Evolutionary conservation across 1,140 invertebrate species (phyloP), one percentile per base, ranked within the genome.

Genomic region (Trichogramma pretiosum): DNA sequence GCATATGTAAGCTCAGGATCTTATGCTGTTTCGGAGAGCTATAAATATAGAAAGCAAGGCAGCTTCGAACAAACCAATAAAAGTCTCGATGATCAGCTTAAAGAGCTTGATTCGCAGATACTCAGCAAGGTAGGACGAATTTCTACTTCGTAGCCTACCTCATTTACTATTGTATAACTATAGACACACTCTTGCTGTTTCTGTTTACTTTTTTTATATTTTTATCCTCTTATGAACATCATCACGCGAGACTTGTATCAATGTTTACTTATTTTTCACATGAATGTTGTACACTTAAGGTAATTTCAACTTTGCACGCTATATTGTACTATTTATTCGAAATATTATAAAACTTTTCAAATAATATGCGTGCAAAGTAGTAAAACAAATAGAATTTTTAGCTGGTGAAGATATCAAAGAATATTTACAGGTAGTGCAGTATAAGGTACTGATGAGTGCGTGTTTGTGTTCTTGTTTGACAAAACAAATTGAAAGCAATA

Each of bases 31-130:
- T 70, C 74, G 19, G 76, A 79, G 53, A 72, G 70, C 39, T 78
- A 76, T 51, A 76, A 77, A 53, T 78, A 75, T 57, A 68, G 76
- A 51, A 73, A 75, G 41, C 77, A 76, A 54, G 75, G 77, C 50
- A 82, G 80, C 56, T 85, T 84, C 63, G 81, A 85, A 63, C 79
- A 80, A 62, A 81, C 81, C 11, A 83, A 81, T 57, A 82, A 85
- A 59, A 84, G 83, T 37, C 74, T 89, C 46, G 85, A 87, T 61
- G 83, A 86, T 68, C 84, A 88, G 67, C 68, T 89, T 45, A 87
- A 87, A 70, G 84, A 87, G 67, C 76, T 89, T 50, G 85, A 88
- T 59, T 80, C 78, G 48, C 81, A 83, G 53, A 28, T 28, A 28
- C 5, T 7, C 11, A 81, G 78, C 69, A 84, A 84, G 80, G 81